Base-by-base conservation (phyloP, 1,140 invertebrate species). In the Glomeris maerens region DNA sequence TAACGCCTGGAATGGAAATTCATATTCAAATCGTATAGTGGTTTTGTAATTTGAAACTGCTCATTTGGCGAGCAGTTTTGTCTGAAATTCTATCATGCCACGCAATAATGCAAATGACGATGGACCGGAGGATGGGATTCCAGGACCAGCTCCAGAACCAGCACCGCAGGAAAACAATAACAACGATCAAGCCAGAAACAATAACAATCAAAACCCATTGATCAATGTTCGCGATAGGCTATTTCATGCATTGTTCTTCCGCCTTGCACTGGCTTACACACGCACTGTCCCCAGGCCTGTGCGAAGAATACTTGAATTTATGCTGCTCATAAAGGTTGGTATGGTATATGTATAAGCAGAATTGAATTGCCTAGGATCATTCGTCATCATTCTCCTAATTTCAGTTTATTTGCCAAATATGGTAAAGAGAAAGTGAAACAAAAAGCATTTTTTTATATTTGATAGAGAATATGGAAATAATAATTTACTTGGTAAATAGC, bases 161-260 rank as follows among this genome's bases (percentile, higher is more conserved):
- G n/a, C n/a, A n/a, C n/a, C n/a, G n/a, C n/a, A n/a, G n/a, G n/a
- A n/a, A n/a, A 49, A 49, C 23, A 57, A 59, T 46, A 63, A 63
- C 47, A 62, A 60, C 42, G 60, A 60, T 48, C 47, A 49, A 10
- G 47, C 46, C 21, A 49, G 55, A 2, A 65, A 64, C 29, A 66
- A 65, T 47, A 65, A 62, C 31, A 57, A 62, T 51, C 56, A 56
- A 65, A 85, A 84, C 63, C 80, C 83, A 23, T 63, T 87, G 44
- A 79, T 85, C 60, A 83, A 57, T 21, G 83, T 94, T 49, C 71
- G 91, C 59, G 90, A 97, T 62, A 76, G 91, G 55, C 71, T 96
- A n/a, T 97, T 97, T 64, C 87, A 95, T 69, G 88, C 90, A 25
- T 70, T 97, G 53, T 95, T 97, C 66, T 88, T 93, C 60, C 83